Evolutionary conservation across 2,888 invertebrate genomes (phyloP).

Genomic region (Ceraclea dissimilis): DNA sequence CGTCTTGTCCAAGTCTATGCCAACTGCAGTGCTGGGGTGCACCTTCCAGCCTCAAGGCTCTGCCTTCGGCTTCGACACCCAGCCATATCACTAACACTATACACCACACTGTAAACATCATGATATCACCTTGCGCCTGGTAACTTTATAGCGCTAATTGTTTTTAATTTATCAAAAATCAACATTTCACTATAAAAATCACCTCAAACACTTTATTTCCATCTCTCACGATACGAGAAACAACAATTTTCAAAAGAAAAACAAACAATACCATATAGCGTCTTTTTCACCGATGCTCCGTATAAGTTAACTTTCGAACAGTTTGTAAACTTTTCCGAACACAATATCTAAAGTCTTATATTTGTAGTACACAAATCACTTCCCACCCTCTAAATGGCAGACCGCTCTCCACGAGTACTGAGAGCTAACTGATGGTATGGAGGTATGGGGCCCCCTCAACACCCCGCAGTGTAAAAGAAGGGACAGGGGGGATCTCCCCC

Average conservation of each 20-base stretch:
- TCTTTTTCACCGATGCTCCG: neutral
- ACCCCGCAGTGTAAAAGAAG: neutral
- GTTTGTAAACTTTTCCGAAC: conserved; percentile 9
- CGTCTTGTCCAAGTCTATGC: conserved; percentile 50
- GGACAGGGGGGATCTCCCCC: conserved; percentile 9
- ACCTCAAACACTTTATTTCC: conserved; percentile 4
- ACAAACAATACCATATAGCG: neutral
- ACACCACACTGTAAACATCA: conserved; percentile 6
- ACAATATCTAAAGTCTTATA: conserved; percentile 6
- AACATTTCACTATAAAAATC: conserved; percentile 16
- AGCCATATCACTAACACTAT: neutral
- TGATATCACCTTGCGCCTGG: conserved; percentile 2
- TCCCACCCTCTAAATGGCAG: neutral
- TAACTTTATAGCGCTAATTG: neutral
- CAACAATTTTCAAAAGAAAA: neutral
- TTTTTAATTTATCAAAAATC: conserved; percentile 1
- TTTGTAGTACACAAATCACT: neutral
- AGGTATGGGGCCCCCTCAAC: conserved; percentile 11
- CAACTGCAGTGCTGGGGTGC: conserved; percentile 68
- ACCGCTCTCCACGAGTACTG: conserved; percentile 18
- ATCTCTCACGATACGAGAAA: neutral
- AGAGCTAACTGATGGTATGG: conserved; percentile 21
- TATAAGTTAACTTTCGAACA: conserved; percentile 2
- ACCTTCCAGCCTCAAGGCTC: conserved; percentile 38
- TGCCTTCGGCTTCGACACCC: conserved; percentile 4